phyloP scores from a whole-genome alignment of 1,140 invertebrate species.

The Holotrichia oblita region DNA sequence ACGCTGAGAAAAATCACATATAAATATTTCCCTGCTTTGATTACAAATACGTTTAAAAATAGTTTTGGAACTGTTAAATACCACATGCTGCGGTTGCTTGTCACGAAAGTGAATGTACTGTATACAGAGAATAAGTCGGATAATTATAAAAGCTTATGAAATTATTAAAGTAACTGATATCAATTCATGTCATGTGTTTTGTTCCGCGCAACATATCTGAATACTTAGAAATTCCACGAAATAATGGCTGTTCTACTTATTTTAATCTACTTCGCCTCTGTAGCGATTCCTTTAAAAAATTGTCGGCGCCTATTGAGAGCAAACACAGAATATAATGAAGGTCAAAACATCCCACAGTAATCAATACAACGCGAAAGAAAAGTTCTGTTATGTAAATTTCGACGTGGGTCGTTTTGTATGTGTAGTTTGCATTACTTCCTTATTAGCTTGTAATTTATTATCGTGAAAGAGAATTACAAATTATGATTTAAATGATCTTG shows the following conservation, averaged over 20 bases:
- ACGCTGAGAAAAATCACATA: background rate
- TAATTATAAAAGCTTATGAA: too few relatives aligned
- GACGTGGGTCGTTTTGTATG: background rate
- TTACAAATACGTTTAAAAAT: too few relatives aligned
- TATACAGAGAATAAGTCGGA: too few relatives aligned
- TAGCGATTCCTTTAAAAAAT: too few relatives aligned
- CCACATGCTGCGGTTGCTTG: slow-evolving; percentile 1
- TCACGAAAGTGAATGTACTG: too few relatives aligned
- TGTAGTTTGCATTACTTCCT: background rate
- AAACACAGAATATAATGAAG: background rate
- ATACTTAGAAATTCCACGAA: too few relatives aligned
- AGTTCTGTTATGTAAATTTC: slow-evolving; percentile 7
- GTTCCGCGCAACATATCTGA: too few relatives aligned
- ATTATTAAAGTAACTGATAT: too few relatives aligned
- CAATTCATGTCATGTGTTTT: too few relatives aligned
- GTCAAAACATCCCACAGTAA: background rate
- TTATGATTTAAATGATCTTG: slow-evolving; percentile 8
- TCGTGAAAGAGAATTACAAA: background rate
- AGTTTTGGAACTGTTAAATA: slow-evolving; percentile 13
- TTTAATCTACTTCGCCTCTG: too few relatives aligned
- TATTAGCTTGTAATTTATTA: background rate
- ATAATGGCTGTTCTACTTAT: too few relatives aligned
- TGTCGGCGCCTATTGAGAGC: background rate
- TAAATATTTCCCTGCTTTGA: background rate
- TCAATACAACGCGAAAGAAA: background rate